Evolutionary conservation across 2,888 invertebrate species (phyloP), one percentile per base, ranked within the genome.

Genomic region (Caenorhabditis japonica): DNA sequence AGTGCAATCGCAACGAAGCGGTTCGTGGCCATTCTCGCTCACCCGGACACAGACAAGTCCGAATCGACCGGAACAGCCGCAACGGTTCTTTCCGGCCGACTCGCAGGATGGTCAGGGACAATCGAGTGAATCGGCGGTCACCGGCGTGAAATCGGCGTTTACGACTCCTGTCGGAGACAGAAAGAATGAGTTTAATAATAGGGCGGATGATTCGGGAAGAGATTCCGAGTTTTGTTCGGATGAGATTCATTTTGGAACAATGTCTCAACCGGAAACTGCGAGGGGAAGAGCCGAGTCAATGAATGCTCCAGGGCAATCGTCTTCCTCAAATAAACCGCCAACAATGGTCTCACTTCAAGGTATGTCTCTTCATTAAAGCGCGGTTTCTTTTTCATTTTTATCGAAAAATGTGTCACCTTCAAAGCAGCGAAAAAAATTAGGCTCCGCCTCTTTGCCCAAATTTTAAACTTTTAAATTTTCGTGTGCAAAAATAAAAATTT

Each of bases 1-100:
- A 58, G 74, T 79, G 15, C 60, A 64, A 34, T 76, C 79, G 1
- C 79, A 79, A 47, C 62, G 79, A 4, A 76, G 76, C 36, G 79
- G 79, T 8, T 75, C 74, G 0, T 79, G 79, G 79, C 79, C 79
- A 1, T 79, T 76, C 49, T 79, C 79, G 2, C 44, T 78, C 8
- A 69, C 69, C 0, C 56, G 46, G 13, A 60, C 73, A 7, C 69
- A 75, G 38, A 66, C 66, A 7, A 66, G 70, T 34, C 75, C 70
- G 17, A 66, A 64, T 43, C 74, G 68, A 17, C 58, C 43, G 23
- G 58, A 62, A 19, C n/a, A n/a, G n/a, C 56, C 43, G 15, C 73
- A 68, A 38, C 56, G 43, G 12, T 66, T 73, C 19, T 66, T 73
- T 17, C 73, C 68, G n/a, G 49, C 60, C 8, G 61, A 73, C 38